Evolutionary conservation across 2,888 invertebrate species (phyloP).

Genomic region (Ditula angustiorana): DNA sequence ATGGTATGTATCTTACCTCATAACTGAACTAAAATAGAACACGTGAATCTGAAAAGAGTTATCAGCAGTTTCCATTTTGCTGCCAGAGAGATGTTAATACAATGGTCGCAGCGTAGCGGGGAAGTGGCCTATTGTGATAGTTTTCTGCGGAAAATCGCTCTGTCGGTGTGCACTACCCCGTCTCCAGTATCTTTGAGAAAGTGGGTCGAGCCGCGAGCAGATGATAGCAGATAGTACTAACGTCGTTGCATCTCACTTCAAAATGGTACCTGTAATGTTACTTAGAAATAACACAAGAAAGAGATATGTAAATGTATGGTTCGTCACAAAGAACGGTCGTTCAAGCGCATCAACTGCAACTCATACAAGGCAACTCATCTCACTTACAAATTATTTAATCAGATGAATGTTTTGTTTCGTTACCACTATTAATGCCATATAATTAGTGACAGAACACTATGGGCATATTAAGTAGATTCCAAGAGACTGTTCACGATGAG

Average conservation of each 20-base stretch:
- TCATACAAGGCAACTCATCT: conserved; percentile 11
- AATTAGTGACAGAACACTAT: conserved; percentile 20
- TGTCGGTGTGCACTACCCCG: conserved; percentile 40
- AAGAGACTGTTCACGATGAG: neutral
- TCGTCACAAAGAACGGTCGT: conserved; percentile 31
- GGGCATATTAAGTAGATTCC: conserved; percentile 26
- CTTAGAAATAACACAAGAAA: conserved; percentile 6
- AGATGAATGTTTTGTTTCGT: conserved; percentile 18
- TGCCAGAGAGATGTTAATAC: conserved; percentile 28
- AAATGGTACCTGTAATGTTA: conserved; percentile 1
- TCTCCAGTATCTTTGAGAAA: conserved; percentile 41
- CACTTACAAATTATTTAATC: conserved; percentile 30
- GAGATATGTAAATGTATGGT: conserved; percentile 6
- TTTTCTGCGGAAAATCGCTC: conserved; percentile 42
- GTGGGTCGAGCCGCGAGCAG: conserved; percentile 33
- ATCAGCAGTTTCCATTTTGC: conserved; percentile 29
- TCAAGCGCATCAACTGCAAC: conserved; percentile 12
- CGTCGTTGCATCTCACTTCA: conserved; percentile 23
- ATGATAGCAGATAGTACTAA: conserved; percentile 12
- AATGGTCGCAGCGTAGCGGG: conserved; percentile 41
- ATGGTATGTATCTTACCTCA: neutral
- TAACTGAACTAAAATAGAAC: conserved; percentile 4
- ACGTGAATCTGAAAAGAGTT: conserved; percentile 8
- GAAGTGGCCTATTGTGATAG: conserved; percentile 45
- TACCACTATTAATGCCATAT: conserved; percentile 10